These are phyloP conservation scores for Ceyx margarethae DNA, from an alignment of 2,113 vertebrate species.

Conservation along the genomic window DNA sequence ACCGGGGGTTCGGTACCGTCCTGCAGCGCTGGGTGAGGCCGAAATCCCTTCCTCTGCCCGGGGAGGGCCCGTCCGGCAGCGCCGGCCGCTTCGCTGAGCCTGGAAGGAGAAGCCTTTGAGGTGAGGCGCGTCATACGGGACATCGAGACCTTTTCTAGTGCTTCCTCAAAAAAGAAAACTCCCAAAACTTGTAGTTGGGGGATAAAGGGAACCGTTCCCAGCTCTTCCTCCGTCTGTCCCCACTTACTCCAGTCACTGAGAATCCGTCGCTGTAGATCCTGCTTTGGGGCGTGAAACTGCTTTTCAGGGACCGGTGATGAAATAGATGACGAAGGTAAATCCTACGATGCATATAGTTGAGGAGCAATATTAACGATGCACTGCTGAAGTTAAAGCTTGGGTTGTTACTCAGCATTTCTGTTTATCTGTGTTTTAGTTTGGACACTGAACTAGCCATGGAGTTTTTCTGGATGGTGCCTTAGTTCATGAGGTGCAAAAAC, in stretches of 20 bases:
- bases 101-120: too few relatives aligned
- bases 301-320: background rate
- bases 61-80: too few relatives aligned
- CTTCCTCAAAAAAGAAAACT: too few relatives aligned
- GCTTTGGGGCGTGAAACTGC: background rate
- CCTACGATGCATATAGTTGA: background rate
- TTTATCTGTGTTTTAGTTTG: background rate
- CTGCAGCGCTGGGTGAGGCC: too few relatives aligned
- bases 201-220: background rate
- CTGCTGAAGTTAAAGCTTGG: background rate
- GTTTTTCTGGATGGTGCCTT: too few relatives aligned
- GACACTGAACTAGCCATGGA: accelerated
- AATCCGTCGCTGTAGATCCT: accelerated
- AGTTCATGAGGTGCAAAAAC: background rate
- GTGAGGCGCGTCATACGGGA: too few relatives aligned
- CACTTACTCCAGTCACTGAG: accelerated
- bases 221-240: background rate
- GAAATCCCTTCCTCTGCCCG: too few relatives aligned
- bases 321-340: background rate
- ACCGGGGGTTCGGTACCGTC: too few relatives aligned
- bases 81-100: too few relatives aligned
- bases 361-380: background rate
- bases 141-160: too few relatives aligned
- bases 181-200: background rate
- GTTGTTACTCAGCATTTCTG: background rate